Evolutionary conservation across 23 tunicate species (phyloP), one percentile per base, ranked within the genome.

Genomic region (Trididemnum clinides): DNA sequence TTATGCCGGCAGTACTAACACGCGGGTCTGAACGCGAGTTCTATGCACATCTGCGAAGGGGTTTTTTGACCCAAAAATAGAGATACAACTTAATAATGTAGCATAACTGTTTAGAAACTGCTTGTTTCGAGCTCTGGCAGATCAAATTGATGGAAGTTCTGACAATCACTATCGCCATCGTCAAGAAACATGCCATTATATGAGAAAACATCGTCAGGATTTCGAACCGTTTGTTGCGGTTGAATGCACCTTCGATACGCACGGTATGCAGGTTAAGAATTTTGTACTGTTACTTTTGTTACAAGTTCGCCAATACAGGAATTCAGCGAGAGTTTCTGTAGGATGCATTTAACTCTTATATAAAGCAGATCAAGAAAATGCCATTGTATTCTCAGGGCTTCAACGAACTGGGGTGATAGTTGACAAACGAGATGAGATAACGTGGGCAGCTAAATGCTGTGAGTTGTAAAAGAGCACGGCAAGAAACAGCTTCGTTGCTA

Each of bases 151-250:
- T 12, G 96, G 96, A 21, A 54, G 81, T 75, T 79, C 86, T 1
- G 28, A 28, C 12, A 80, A 82, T 19, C 96, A 91, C 29, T 62
- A 63, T 34, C 59, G 50, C 20, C 85, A 86, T 37, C 64, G 96
- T 30, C 62, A 82, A 64, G 87, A 81, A 73, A 79, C 87, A 15
- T 90, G 78, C 32, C 81, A 63, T 25, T 86, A 86, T 69, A 91
- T 91, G 96, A 39, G 63, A 10, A 72, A 72, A 49, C 87, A 91
- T 34, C 78, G 90, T 28, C 44, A 28, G 19, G 96, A 91, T 64
- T 91, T 91, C 73, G 96, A 91, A 82, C 96, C 96, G 6, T 91
- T 91, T 76, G 72, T 91, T 7, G 96, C 81, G 75, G 96, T 86
- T 81, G 84, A 81, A 30, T 69, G 85, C 63, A 33, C 90, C 1